A percentile compares a stretch with the other conserved stretches of the same genome.
phyloP scores from a whole-genome alignment of 2,888 invertebrate genomes.

The Heteromyza rotundicornis region DNA sequence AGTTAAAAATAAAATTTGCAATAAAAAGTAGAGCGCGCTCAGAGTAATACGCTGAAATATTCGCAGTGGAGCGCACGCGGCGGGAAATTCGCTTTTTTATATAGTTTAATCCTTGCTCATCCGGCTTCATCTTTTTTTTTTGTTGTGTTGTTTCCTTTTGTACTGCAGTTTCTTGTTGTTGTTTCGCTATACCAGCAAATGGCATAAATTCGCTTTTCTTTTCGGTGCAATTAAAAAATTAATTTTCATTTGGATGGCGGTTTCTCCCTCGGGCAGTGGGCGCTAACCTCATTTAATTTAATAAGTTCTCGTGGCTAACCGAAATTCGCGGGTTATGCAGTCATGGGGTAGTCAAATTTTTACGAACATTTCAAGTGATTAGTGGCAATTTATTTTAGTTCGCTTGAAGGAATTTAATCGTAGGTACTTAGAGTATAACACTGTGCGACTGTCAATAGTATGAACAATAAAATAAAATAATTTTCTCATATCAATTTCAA shows the following conservation, averaged over 20 bases:
- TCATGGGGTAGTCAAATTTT: too few species aligned
- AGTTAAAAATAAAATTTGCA: neutral
- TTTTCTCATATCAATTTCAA: too few species aligned
- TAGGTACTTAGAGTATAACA: too few species aligned
- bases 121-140: neutral
- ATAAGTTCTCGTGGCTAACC: conserved; percentile 26
- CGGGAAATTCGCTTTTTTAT: neutral
- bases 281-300: conserved; percentile 25
- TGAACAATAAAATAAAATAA: too few species aligned
- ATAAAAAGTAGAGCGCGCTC: neutral
- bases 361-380: too few species aligned
- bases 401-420: too few species aligned
- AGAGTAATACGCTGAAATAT: neutral
- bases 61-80: neutral
- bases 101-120: neutral
- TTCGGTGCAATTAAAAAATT: conserved; percentile 23
- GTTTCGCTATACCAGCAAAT: neutral
- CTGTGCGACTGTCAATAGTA: too few species aligned
- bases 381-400: too few species aligned
- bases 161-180: neutral
- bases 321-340: neutral
- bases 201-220: conserved; percentile 15
- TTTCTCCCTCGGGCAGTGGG: neutral
- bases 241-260: conserved; percentile 17
- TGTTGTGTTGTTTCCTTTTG: neutral